A percentile compares a stretch with the other conserved stretches of the same genome.
Evolutionary conservation across 1,140 invertebrate species (phyloP).

Genomic region (Acromyrmex heyeri): DNA sequence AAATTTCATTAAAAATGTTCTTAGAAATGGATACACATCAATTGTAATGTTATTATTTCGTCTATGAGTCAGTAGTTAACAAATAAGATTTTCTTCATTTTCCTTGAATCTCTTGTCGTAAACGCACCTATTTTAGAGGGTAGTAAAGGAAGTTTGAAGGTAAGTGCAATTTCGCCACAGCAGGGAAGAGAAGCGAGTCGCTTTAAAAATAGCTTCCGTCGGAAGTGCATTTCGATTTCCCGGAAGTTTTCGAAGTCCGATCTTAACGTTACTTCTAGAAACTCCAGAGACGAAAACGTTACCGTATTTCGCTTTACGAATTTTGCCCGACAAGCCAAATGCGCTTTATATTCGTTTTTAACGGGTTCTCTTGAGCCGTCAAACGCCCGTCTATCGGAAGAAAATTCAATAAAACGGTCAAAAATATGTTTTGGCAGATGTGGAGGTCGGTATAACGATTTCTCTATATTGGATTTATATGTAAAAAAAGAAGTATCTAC

Average conservation of each 20-base stretch:
- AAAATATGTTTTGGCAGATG: conserved; percentile 61
- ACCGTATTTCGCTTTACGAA: conserved; percentile 55
- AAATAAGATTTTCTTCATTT: conserved; percentile 18
- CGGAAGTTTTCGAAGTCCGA: conserved; percentile 54
- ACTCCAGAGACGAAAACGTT: conserved; percentile 50
- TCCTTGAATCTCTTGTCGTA: conserved; percentile 29
- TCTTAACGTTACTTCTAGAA: conserved; percentile 57
- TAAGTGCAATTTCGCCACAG: conserved; percentile 61
- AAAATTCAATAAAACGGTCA: conserved; percentile 63
- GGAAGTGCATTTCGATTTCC: conserved; percentile 61
- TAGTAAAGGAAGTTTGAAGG: conserved; percentile 52
- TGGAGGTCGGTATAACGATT: conserved; percentile 33
- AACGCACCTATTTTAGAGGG: conserved; percentile 49
- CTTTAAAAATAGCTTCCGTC: conserved; percentile 62
- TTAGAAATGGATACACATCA: not conserved
- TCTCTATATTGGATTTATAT: conserved; percentile 44
- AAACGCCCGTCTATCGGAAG: conserved; percentile 54
- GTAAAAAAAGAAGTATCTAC: conserved; percentile 40
- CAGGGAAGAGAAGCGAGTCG: conserved; percentile 42
- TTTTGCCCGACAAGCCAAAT: conserved; percentile 53
- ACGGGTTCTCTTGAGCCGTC: conserved; percentile 53
- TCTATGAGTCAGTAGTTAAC: conserved; percentile 11
- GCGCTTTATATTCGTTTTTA: conserved; percentile 63
- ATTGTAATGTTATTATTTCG: not conserved
- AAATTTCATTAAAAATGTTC: not conserved